phyloP scores from a whole-genome alignment of 2,797 vertebrate genomes.

The Balearica regulorum region DNA sequence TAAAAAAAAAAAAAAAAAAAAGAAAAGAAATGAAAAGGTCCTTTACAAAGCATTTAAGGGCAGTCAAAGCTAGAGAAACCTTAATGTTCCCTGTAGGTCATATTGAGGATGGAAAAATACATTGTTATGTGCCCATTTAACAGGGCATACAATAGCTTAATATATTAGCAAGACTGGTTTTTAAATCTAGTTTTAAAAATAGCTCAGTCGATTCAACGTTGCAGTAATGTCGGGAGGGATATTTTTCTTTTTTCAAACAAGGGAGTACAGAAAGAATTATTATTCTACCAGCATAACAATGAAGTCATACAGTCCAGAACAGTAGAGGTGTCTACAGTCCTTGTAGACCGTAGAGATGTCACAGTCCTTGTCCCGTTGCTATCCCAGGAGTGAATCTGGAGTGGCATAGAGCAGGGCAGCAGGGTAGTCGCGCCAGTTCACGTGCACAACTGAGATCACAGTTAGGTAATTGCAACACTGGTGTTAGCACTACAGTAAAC shows the following conservation, averaged over 20 bases:
- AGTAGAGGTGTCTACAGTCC: background rate
- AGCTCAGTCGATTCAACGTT: background rate
- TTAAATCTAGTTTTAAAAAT: background rate
- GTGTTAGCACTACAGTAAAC: background rate
- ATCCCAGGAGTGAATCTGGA: background rate
- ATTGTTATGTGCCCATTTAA: background rate
- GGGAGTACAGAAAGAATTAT: background rate
- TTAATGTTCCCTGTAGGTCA: background rate
- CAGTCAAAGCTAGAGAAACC: background rate
- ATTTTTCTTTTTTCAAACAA: background rate
- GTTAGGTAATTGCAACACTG: background rate
- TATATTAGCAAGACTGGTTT: background rate
- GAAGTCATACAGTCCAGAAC: background rate
- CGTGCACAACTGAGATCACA: background rate
- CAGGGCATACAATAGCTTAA: background rate
- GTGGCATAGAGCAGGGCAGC: background rate
- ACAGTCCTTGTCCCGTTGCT: background rate
- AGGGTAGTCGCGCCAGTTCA: background rate
- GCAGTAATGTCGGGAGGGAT: background rate
- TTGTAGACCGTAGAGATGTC: background rate
- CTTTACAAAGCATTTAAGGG: background rate
- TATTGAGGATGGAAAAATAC: background rate
- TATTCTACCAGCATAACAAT: background rate
- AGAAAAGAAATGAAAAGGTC: accelerated
- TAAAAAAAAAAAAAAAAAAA: accelerated